Evolutionary conservation across 2,888 invertebrate species (phyloP), one percentile per base, ranked within the genome.

Genomic region (Napeogenes inachia): DNA sequence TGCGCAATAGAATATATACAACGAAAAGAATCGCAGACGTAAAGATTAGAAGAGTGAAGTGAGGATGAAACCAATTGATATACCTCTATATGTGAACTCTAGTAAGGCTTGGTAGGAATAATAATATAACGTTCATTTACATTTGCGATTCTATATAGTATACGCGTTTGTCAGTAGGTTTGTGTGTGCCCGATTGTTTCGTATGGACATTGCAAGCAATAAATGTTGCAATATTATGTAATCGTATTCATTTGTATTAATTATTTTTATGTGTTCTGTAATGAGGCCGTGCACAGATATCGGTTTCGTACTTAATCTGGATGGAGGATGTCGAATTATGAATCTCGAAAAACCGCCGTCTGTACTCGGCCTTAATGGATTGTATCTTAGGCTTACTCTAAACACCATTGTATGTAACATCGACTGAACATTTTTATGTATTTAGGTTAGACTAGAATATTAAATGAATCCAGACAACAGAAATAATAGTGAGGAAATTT

Each of bases 371-470:
- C 70, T 75, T 73, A 69, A 60, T 61, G 65, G 63, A 54, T 63
- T 63, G 62, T 71, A 66, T 68, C 46, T 59, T 77, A 78, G 80
- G 79, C 80, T 81, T 82, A 82, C 78, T 78, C 80, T 84, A 80
- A 82, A 88, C 83, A 87, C 84, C 88, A 87, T 85, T 87, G 86
- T 87, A 87, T 87, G 85, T 88, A 88, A 89, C 86, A 88, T 89
- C 80, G 89, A 90, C 89, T 90, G 89, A 89, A 87, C 85, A 87
- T 87, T 88, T 89, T 85, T 87, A 88, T 80, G 80, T 90, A 89
- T 83, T 65, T 87, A 87, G 81, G 79, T 65, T 87, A 87, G 81
- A 80, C 75, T 87, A 85, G 80, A 74, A 77, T 75, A 79, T 73
- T 72, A 74, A 63, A 63, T 56, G 13, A 61, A 67, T 61, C 56